phyloP scores from a whole-genome alignment of 2,113 vertebrate genomes.

The Leptosomus discolor region DNA sequence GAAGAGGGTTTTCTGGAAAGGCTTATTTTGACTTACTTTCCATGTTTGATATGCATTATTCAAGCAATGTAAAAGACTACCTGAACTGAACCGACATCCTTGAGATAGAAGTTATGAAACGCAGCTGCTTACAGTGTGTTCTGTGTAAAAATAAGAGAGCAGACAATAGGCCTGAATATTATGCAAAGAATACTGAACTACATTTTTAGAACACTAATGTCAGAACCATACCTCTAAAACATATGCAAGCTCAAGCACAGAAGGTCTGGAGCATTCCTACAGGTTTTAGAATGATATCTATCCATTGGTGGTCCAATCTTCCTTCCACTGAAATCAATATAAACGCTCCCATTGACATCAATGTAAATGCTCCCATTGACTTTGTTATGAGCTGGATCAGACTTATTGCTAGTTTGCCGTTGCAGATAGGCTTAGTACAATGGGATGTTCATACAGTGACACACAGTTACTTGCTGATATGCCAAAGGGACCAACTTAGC shows the following conservation, averaged over 20 bases:
- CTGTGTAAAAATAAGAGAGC: neutral
- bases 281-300: neutral
- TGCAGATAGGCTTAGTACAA: neutral
- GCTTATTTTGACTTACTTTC: neutral
- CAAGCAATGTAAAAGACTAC: constrained; percentile 3
- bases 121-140: neutral
- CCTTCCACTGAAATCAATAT: neutral
- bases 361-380: neutral
- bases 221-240: neutral
- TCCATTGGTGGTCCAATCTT: neutral
- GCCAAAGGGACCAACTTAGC: neutral
- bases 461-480: neutral
- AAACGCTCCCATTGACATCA: neutral
- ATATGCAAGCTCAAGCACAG: neutral
- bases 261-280: neutral
- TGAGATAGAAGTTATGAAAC: constrained; percentile 29
- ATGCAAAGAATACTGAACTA: neutral
- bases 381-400: neutral
- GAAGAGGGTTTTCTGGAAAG: neutral
- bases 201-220: neutral
- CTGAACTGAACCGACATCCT: neutral
- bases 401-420: neutral
- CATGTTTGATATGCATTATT: constrained; percentile 20
- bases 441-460: neutral
- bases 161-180: constrained; percentile 6